phyloP scores from a whole-genome alignment of 92 coral and sea anemone species.

The Nematostella vectensis region DNA sequence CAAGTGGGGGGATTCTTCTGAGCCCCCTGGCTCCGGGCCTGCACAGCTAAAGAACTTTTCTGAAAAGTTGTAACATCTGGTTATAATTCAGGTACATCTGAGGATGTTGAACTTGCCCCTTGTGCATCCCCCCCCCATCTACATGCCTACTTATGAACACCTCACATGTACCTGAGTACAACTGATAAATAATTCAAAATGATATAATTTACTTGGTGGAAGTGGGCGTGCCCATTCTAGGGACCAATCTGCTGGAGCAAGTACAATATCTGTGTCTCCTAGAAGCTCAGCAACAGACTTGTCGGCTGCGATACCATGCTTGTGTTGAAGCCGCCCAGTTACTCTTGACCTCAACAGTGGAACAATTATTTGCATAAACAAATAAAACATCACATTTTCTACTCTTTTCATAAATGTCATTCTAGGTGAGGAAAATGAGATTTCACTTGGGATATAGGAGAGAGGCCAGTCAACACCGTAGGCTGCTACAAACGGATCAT shows the following conservation, averaged over 20 bases:
- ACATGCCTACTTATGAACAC: too few species aligned
- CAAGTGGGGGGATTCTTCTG: too few species aligned
- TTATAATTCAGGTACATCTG: too few species aligned
- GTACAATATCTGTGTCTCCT: constrained; percentile 15
- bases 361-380: not conserved
- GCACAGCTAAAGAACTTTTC: too few species aligned
- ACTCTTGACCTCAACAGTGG: not conserved
- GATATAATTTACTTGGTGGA: constrained; percentile 13
- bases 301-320: constrained; percentile 8
- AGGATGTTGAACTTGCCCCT: not conserved
- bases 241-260: constrained; percentile 21
- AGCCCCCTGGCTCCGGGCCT: too few species aligned
- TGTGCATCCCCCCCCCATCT: too few species aligned
- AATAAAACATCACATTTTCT: not conserved
- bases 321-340: not conserved
- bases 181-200: not conserved
- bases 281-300: constrained; percentile 6
- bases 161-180: too few species aligned
- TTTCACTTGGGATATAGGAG: constrained; percentile 13
- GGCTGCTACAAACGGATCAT: constrained; percentile 4
- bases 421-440: not conserved
- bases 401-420: constrained; percentile 13
- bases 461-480: constrained; percentile 21
- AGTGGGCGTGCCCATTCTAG: constrained; percentile 29
- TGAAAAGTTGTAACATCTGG: too few species aligned